phyloP scores from a whole-genome alignment of 2,888 invertebrate genomes.

The Pyralis farinalis region DNA sequence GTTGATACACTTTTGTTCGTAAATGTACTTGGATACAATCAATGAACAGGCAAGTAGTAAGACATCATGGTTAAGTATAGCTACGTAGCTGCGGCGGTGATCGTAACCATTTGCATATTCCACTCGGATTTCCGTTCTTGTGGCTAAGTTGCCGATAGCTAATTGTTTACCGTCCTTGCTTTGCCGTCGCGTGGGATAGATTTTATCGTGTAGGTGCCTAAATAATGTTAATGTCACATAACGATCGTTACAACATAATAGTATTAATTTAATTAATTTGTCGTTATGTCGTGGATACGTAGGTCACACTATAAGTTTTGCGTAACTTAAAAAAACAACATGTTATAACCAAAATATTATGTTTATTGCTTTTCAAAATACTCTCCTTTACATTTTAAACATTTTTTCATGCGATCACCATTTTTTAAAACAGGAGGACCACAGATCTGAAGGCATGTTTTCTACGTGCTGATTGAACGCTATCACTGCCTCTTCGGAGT shows the following conservation, averaged over 20 bases:
- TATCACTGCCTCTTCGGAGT: too few species aligned
- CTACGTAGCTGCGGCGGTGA: slow-evolving; percentile 27
- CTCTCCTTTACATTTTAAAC: too few species aligned
- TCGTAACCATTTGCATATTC: slow-evolving; percentile 66
- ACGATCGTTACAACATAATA: slow-evolving; percentile 18
- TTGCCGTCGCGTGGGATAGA: slow-evolving; percentile 48
- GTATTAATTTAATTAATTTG: too few species aligned
- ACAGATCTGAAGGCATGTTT: too few species aligned
- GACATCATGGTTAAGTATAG: slow-evolving; percentile 40
- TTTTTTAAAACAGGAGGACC: too few species aligned
- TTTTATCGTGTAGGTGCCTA: slow-evolving; percentile 36
- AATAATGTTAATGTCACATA: slow-evolving; percentile 45
- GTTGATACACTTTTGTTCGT: slow-evolving; percentile 31
- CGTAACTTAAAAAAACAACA: too few species aligned
- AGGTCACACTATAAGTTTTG: too few species aligned
- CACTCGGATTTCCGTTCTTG: slow-evolving; percentile 69
- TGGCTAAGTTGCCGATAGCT: slow-evolving; percentile 38
- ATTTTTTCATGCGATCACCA: too few species aligned
- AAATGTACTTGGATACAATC: slow-evolving; percentile 59
- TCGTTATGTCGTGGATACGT: too few species aligned
- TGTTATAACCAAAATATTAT: too few species aligned
- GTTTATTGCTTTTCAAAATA: too few species aligned
- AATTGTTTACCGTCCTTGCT: slow-evolving; percentile 66
- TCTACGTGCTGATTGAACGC: too few species aligned
- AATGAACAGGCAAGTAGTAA: slow-evolving; percentile 61